Conservation (phyloP, 1,140 invertebrate species). For the Musca vetustissima region DNA sequence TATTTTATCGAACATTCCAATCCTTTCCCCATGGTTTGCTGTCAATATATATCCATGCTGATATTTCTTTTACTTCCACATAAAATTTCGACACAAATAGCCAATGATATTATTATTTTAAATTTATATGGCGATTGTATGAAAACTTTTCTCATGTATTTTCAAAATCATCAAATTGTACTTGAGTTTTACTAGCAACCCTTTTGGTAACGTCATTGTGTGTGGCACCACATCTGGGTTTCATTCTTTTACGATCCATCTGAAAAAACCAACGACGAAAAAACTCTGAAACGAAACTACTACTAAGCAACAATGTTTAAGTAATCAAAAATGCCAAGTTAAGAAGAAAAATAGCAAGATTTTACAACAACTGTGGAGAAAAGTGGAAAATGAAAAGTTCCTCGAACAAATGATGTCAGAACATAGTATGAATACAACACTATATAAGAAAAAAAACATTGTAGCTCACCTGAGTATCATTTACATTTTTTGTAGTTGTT, state of each 20-base stretch:
- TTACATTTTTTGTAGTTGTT: constrained; percentile 22
- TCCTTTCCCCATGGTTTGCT: too few relatives aligned
- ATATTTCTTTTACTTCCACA: too few relatives aligned
- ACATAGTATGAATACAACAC: background rate
- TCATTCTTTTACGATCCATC: constrained; percentile 8
- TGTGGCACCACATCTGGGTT: background rate
- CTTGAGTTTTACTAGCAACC: constrained; percentile 6
- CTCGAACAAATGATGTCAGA: constrained; percentile 3
- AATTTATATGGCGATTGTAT: too few relatives aligned
- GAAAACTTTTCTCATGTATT: too few relatives aligned
- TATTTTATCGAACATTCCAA: too few relatives aligned
- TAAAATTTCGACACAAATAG: too few relatives aligned
- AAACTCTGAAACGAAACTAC: too few relatives aligned
- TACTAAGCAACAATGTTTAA: constrained; percentile 16
- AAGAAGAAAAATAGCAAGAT: too few relatives aligned
- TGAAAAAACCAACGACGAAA: too few relatives aligned
- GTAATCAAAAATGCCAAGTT: constrained; percentile 3
- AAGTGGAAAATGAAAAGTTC: constrained; percentile 16
- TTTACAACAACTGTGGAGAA: background rate
- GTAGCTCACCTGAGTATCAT: constrained; percentile 20
- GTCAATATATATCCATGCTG: too few relatives aligned
- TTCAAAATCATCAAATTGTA: too few relatives aligned
- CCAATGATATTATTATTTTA: too few relatives aligned
- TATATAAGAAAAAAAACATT: constrained; percentile 2
- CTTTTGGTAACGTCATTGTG: background rate